These are phyloP conservation scores for Anaspis maculata DNA, from an alignment of 2,888 invertebrate species.

Conservation along the genomic window DNA sequence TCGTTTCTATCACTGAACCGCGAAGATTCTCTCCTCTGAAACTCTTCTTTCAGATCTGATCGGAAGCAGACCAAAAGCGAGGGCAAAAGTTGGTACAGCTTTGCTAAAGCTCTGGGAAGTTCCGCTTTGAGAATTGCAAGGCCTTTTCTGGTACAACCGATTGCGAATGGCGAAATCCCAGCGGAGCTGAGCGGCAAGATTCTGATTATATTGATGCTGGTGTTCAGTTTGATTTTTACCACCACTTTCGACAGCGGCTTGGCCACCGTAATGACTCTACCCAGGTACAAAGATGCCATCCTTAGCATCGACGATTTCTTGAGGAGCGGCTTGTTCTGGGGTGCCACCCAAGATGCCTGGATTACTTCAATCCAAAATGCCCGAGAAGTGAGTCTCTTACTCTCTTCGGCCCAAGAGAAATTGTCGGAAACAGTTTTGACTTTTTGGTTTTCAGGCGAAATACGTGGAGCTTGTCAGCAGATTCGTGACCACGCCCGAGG, in stretches of 20 bases:
- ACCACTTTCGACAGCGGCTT: conserved; percentile 60
- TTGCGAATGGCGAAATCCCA: conserved; percentile 18
- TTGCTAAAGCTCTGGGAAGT: too few relatives aligned
- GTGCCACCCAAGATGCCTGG: conserved; percentile 61
- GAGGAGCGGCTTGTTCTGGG: conserved; percentile 52
- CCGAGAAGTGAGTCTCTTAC: conserved; percentile 49
- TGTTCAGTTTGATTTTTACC: conserved; percentile 52
- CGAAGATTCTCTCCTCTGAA: too few relatives aligned
- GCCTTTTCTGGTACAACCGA: conserved; percentile 30
- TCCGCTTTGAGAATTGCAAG: conserved; percentile 10
- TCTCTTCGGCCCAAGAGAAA: conserved; percentile 31
- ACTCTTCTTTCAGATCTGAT: too few relatives aligned
- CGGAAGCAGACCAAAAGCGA: too few relatives aligned
- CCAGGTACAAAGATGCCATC: conserved; percentile 48
- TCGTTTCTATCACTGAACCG: too few relatives aligned
- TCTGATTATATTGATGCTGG: conserved; percentile 43
- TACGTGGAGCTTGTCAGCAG: conserved; percentile 7
- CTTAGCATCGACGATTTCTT: conserved; percentile 54
- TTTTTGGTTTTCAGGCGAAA: neutral
- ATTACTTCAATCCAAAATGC: conserved; percentile 50
- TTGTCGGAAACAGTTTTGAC: conserved; percentile 2
- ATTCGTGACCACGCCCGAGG: conserved; percentile 5
- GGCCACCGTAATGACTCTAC: conserved; percentile 59
- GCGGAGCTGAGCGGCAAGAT: conserved; percentile 26
- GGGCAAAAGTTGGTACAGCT: too few relatives aligned